Evolutionary conservation across 53 echinoderm and acorn worm genomes (phyloP), one percentile per base, ranked within the genome.

Genomic region (Astropecten irregularis): DNA sequence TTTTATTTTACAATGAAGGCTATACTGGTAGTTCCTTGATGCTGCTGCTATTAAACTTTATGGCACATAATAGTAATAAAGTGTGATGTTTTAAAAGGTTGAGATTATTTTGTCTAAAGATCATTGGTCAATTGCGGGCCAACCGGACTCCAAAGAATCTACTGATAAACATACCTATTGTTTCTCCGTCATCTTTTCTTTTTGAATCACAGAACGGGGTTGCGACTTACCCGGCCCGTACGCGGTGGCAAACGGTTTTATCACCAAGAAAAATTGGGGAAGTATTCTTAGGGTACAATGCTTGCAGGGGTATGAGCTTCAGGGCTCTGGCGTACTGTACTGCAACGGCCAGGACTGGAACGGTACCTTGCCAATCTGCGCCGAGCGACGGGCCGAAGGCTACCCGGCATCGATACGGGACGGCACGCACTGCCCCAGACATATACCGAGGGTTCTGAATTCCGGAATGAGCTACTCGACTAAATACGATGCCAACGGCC

Each of bases 261-360:
- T 81, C 61, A 77, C 23, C 32, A 53, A 54, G 23, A 84, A 49
- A 36, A 70, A 63, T 27, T 53, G 32, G 26, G 19, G 59, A 2
- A 50, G 73, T 18, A 71, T 88, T 1, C 14, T 84, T 11, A 81
- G 85, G 56, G 79, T 88, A 59, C 73, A 48, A 19, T 92, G 92
- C 66, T 69, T 33, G 47, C 39, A 32, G 39, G 53, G 71, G 63
- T 88, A 40, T 40, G 66, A 70, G 22, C 61, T 92, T 46, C 59
- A 57, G 16, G 92, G 92, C 29, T 85, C 88, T 10, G 4, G 39
- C 2, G 29, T 71, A 34, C 54, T 88, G 21, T 92, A 54, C 84
- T 92, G 92, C 55, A 35, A 92, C 39, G 92, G 92, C 0, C 52
- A 33, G 44, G 37, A 36, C 2, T 92, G 92, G 92, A 92, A 92